phyloP scores from a whole-genome alignment of 2,888 invertebrate genomes.

The Cylloceria caligata region DNA sequence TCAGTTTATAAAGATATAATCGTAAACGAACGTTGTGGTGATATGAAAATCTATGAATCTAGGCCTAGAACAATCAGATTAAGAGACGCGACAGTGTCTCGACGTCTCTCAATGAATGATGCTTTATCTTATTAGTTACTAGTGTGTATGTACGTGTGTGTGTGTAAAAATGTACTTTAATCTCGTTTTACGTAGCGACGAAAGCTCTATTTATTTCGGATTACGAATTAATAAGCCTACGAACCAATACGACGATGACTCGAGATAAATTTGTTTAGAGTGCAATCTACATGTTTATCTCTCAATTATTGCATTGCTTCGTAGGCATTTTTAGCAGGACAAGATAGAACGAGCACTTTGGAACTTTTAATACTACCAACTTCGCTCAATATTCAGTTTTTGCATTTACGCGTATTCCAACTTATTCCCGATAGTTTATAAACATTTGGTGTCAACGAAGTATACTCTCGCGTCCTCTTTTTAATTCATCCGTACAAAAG shows the following conservation, averaged over 20 bases:
- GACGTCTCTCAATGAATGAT: slow-evolving; percentile 28
- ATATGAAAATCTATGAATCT: slow-evolving; percentile 67
- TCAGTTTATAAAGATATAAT: slow-evolving; percentile 53
- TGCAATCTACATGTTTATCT: slow-evolving; percentile 12
- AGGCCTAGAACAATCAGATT: slow-evolving; percentile 59
- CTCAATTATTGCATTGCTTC: slow-evolving; percentile 32
- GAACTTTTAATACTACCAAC: not conserved
- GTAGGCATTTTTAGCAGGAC: slow-evolving; percentile 24
- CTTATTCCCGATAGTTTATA: slow-evolving; percentile 59
- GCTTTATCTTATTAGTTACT: slow-evolving; percentile 38
- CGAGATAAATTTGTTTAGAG: slow-evolving; percentile 31
- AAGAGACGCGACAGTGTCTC: too few relatives aligned
- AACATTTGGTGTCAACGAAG: slow-evolving; percentile 60
- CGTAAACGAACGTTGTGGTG: slow-evolving; percentile 62
- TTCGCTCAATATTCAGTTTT: slow-evolving; percentile 12
- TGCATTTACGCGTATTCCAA: slow-evolving; percentile 43
- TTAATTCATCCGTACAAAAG: slow-evolving; percentile 57
- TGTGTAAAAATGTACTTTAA: slow-evolving; percentile 40
- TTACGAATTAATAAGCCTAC: slow-evolving; percentile 22
- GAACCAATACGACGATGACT: slow-evolving; percentile 14
- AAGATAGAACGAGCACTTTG: slow-evolving; percentile 27
- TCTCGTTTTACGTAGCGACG: slow-evolving; percentile 41
- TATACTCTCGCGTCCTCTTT: slow-evolving; percentile 46
- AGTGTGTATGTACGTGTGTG: slow-evolving; percentile 4
- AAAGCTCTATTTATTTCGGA: slow-evolving; percentile 30